Base-by-base conservation (phyloP, 2,113 vertebrate genomes). In the Oreochromis niloticus region DNA sequence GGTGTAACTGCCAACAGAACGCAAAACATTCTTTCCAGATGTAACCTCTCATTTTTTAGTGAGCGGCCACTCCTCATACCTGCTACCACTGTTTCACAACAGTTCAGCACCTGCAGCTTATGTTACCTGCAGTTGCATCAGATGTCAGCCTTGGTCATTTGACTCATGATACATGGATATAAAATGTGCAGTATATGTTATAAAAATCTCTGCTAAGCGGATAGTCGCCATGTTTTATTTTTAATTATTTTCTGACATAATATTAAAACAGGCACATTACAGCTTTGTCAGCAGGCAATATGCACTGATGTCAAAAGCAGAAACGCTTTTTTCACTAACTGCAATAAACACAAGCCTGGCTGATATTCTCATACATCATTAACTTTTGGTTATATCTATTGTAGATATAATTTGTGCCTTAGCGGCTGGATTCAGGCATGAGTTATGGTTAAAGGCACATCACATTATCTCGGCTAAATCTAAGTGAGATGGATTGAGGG, bases 71-170 rank as follows among this genome's bases (percentile, higher is more conserved):
- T 83, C 8, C 19, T 73, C 39, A 55, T 87, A 73, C 34, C 36
- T 80, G 75, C 73, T 34, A 36, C 17, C 50, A 61, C 71, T 87
- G 88, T 68, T 80, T 79, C 27, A 83, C 71, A 80, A 71, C 24
- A 50, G 66, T 57, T 83, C 46, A 75, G n/a, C 22, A 63, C 19
- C 80, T 86, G 22, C 30, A 78, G 43, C 41, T 34, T 39, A n/a
- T 12, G 34, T 92, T 87, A 81, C 83, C 30, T 19, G 13, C 32
- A 63, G 57, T 92, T 93, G 81, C 93, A 91, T 91, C 91, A 93
- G 41, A 80, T 88, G 48, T 87, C 84, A 90, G 24, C 48, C 30
- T 79, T 19, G 4, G 11, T 52, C 7, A 75, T 82, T 92, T 81
- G 27, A 92, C 55, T 78, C 27, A 24, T 86, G 71, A 84, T 81